Conservation (phyloP, 2,113 vertebrate species). For the Fregetta grallaria region DNA sequence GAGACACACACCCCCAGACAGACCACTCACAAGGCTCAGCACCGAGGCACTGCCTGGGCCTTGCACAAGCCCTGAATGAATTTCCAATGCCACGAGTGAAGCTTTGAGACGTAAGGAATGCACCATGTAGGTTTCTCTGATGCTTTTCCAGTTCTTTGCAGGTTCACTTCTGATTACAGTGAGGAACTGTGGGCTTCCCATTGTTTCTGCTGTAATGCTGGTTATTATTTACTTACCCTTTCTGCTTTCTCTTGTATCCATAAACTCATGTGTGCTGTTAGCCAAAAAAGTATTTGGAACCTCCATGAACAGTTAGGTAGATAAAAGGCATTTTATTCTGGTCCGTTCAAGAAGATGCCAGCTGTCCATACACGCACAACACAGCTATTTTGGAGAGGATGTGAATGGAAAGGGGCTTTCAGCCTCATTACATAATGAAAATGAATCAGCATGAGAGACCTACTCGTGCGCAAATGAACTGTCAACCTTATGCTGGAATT, state of each 20-base stretch:
- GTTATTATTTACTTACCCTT: not conserved
- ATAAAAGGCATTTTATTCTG: not conserved
- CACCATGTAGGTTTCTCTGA: not conserved
- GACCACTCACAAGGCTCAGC: not conserved
- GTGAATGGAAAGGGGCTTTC: not conserved
- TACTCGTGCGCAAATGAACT: not conserved
- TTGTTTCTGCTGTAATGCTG: not conserved
- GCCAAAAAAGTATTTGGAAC: not conserved
- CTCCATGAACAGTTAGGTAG: not conserved
- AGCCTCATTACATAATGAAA: not conserved
- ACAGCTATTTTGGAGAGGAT: not conserved
- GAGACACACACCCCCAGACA: not conserved
- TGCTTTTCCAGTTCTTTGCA: not conserved
- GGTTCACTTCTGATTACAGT: not conserved
- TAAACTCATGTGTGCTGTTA: not conserved
- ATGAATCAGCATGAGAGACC: not conserved
- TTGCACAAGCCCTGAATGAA: not conserved
- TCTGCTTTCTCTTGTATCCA: not conserved
- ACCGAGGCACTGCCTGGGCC: not conserved
- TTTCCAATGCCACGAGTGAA: not conserved
- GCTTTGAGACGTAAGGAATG: fast-evolving
- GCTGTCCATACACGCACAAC: not conserved
- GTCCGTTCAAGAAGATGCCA: not conserved
- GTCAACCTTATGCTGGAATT: not conserved
- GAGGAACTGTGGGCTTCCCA: not conserved